These are phyloP conservation scores for Orthochromis indermauri DNA, from an alignment of 2,113 vertebrate species.

Conservation along the genomic window DNA sequence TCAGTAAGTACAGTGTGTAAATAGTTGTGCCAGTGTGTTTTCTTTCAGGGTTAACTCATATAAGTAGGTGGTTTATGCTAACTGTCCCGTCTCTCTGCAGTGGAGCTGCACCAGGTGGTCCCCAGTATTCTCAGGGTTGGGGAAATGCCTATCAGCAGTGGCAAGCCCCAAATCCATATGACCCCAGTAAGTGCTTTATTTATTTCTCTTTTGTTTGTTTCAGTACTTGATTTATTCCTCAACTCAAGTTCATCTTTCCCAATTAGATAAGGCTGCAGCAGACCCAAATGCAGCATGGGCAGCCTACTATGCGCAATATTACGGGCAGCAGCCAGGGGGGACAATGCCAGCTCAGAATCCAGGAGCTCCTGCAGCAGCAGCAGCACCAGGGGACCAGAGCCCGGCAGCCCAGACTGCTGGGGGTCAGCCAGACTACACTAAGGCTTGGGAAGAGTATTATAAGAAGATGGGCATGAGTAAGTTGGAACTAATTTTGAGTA, in stretches of 20 bases:
- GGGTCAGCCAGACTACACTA: conserved; percentile 87
- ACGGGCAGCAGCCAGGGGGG: conserved; percentile 82
- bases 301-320: conserved; percentile 90
- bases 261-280: conserved; percentile 78
- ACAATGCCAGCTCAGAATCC: conserved; percentile 75
- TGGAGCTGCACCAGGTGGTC: conserved; percentile 77
- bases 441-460: conserved; percentile 94
- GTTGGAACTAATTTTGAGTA: neutral
- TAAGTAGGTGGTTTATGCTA: neutral
- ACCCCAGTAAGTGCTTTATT: conserved; percentile 76
- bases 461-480: conserved; percentile 84
- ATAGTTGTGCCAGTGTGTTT: neutral
- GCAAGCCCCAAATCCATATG: conserved; percentile 84
- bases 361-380: conserved; percentile 63
- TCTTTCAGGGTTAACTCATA: neutral
- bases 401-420: conserved; percentile 68
- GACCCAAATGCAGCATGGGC: conserved; percentile 91
- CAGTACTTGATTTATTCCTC: neutral
- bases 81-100: conserved; percentile 43
- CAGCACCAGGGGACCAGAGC: conserved; percentile 75
- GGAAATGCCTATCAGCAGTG: conserved; percentile 84
- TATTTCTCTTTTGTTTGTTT: neutral
- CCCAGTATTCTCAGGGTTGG: conserved; percentile 86
- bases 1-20: conserved; percentile 74
- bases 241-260: too few relatives aligned